Conservation (phyloP, 1,140 invertebrate genomes). For the Neelides sp. region DNA sequence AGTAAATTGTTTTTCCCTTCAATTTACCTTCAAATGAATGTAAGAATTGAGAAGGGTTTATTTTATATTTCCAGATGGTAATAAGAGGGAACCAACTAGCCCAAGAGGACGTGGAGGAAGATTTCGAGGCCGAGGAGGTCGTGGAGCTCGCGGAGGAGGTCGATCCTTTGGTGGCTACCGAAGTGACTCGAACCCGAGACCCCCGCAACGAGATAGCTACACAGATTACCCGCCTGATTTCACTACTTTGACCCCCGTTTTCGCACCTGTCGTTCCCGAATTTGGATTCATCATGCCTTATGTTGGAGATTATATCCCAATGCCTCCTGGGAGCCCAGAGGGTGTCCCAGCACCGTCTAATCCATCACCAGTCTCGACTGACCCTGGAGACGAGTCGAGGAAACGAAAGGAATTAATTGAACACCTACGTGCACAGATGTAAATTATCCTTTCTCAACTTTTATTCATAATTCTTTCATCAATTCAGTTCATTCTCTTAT, state of each 20-base stretch:
- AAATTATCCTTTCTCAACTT: too few relatives aligned
- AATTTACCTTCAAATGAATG: too few relatives aligned
- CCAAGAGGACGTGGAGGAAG: constrained; percentile 2
- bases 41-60: too few relatives aligned
- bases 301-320: constrained; percentile 18
- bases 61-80: neutral
- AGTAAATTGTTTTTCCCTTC: too few relatives aligned
- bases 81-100: neutral
- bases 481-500: too few relatives aligned
- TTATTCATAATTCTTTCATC: too few relatives aligned
- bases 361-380: constrained; percentile 8
- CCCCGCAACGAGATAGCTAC: constrained; percentile 8
- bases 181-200: neutral
- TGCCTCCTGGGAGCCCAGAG: too few relatives aligned
- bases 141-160: constrained; percentile 13
- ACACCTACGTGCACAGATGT: neutral
- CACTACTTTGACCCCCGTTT: constrained; percentile 21
- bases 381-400: neutral
- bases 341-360: constrained; percentile 7
- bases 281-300: constrained; percentile 30
- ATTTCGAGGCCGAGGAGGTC: constrained; percentile 7
- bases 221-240: constrained; percentile 21
- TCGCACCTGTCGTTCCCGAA: constrained; percentile 14
- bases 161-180: constrained; percentile 1
- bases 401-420: neutral